These are phyloP conservation scores for Petaurus breviceps DNA, from an alignment of 2,113 vertebrate genomes.

Conservation along the genomic window DNA sequence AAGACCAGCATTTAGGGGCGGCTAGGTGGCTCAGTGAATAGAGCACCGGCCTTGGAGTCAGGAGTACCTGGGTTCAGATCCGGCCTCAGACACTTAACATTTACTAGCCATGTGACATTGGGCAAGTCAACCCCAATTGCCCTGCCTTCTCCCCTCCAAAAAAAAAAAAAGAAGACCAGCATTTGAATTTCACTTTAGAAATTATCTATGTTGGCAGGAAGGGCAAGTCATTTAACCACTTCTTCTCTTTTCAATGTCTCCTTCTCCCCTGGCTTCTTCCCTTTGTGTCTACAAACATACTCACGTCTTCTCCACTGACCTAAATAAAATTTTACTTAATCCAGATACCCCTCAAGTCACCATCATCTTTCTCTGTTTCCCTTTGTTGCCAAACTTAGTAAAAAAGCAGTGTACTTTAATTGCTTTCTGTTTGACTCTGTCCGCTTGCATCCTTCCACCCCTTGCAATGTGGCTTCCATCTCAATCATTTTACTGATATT, in stretches of 20 bases:
- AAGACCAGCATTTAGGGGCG: not conserved
- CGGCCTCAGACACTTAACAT: too few relatives aligned
- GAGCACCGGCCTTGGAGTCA: too few relatives aligned
- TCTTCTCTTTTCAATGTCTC: not conserved
- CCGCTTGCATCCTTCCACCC: not conserved
- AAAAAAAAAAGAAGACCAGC: not conserved
- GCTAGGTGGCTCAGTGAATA: too few relatives aligned
- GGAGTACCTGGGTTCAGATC: too few relatives aligned
- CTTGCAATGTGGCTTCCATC: not conserved
- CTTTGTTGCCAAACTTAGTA: not conserved
- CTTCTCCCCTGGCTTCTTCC: not conserved
- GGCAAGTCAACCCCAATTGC: too few relatives aligned
- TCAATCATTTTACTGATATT: not conserved
- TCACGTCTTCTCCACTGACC: not conserved
- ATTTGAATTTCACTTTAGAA: not conserved
- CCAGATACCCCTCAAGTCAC: not conserved
- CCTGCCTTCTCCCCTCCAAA: too few relatives aligned
- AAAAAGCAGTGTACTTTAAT: not conserved
- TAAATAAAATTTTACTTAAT: not conserved
- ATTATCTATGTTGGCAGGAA: not conserved
- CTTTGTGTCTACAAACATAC: not conserved
- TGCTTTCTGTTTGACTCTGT: not conserved
- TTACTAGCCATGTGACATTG: too few relatives aligned
- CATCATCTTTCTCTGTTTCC: not conserved
- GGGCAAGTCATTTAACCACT: not conserved